A percentile compares a stretch with the other conserved stretches of the same genome.
Evolutionary conservation across 2,888 invertebrate genomes (phyloP).

Genomic region (Acanthococcus lagerstroemiae): DNA sequence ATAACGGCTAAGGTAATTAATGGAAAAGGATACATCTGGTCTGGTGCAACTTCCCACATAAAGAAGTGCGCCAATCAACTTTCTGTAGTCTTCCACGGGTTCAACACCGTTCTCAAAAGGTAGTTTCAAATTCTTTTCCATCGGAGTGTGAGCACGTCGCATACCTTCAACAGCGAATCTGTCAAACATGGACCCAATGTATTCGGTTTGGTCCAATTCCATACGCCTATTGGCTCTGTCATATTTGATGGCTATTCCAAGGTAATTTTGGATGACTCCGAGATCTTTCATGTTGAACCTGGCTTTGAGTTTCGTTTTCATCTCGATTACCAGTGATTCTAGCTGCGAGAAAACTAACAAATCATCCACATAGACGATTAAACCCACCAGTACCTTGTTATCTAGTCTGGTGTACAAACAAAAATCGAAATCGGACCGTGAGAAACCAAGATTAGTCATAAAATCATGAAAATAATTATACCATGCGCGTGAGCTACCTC

Average conservation of each 20-base stretch:
- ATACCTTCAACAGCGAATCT: not conserved
- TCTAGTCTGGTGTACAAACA: too few relatives aligned
- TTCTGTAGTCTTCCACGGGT: not conserved
- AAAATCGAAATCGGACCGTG: not conserved
- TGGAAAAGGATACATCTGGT: not conserved
- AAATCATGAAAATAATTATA: not conserved
- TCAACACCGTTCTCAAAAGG: not conserved
- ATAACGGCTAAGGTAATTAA: constrained; percentile 6
- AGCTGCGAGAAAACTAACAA: not conserved
- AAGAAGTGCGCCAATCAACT: constrained; percentile 4
- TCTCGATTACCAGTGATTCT: not conserved
- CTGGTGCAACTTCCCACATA: constrained; percentile 4
- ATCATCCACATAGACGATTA: not conserved
- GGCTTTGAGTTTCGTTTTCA: not conserved
- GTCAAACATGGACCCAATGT: not conserved
- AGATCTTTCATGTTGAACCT: not conserved
- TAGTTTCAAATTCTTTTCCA: too few relatives aligned
- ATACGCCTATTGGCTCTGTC: not conserved
- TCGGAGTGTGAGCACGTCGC: not conserved
- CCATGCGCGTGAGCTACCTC: not conserved
- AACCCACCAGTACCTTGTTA: not conserved
- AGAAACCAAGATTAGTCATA: not conserved
- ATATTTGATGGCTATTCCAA: not conserved
- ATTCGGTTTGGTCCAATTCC: not conserved
- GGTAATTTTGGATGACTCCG: not conserved